These are phyloP conservation scores for Cynopterus brachyotis DNA, from an alignment of 2,113 vertebrate species.

Conservation along the genomic window DNA sequence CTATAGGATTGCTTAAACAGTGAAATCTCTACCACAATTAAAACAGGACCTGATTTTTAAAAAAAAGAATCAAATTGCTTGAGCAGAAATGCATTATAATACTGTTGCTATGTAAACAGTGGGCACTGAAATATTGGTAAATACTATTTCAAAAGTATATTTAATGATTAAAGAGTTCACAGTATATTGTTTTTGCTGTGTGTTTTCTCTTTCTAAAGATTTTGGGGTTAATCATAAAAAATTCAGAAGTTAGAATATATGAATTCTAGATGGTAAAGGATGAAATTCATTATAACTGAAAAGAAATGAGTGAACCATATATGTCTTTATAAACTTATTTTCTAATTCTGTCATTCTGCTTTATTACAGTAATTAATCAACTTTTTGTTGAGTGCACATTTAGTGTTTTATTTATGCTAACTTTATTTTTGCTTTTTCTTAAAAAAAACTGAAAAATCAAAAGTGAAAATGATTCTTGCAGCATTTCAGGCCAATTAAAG, in stretches of 20 bases:
- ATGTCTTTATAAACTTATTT: slow-evolving; percentile 47
- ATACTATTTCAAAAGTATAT: background rate
- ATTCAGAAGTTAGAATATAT: background rate
- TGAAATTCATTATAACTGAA: slow-evolving; percentile 29
- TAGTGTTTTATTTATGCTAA: background rate
- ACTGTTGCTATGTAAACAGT: background rate
- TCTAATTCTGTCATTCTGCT: slow-evolving; percentile 20
- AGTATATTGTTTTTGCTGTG: background rate
- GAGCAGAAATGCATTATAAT: background rate
- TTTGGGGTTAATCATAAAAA: slow-evolving; percentile 21
- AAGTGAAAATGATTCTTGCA: background rate
- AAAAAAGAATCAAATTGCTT: background rate
- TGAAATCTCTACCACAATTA: background rate
- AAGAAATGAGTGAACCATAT: slow-evolving; percentile 13
- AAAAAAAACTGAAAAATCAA: background rate
- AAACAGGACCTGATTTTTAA: background rate
- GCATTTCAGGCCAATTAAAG: background rate
- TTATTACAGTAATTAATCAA: slow-evolving; percentile 50
- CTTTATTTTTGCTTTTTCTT: background rate
- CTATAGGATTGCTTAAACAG: background rate
- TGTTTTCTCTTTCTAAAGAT: background rate
- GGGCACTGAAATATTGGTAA: background rate
- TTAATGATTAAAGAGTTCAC: background rate
- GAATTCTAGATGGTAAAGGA: background rate
- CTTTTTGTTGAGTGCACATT: background rate